A percentile compares a stretch with the other conserved stretches of the same genome.
These are phyloP conservation scores for Danionella dracula DNA, from an alignment of 2,797 vertebrate species.

Conservation along the genomic window DNA sequence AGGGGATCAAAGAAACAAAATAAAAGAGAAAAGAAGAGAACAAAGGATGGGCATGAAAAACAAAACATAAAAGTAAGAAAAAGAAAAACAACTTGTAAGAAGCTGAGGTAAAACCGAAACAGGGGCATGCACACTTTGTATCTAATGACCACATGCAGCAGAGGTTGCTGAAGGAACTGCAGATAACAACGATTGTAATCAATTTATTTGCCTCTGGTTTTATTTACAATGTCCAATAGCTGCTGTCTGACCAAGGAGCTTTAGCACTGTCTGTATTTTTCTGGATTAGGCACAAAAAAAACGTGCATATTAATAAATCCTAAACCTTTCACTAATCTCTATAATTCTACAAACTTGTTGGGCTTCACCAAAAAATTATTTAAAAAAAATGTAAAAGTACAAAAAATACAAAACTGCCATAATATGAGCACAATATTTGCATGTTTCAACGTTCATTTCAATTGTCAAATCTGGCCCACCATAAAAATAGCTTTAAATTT, in stretches of 20 bases:
- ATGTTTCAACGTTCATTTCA: too few species aligned
- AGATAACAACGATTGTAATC: slow-evolving; percentile 54
- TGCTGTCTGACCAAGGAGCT: slow-evolving; percentile 94
- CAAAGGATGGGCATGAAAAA: slow-evolving; percentile 50
- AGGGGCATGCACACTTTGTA: slow-evolving; percentile 87
- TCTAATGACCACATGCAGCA: slow-evolving; percentile 94
- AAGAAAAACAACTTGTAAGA: slow-evolving; percentile 68
- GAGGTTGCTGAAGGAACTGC: slow-evolving; percentile 86
- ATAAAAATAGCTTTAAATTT: too few species aligned
- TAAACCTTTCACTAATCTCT: neutral
- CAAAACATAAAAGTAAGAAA: slow-evolving; percentile 72
- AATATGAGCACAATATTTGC: neutral
- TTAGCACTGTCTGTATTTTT: neutral
- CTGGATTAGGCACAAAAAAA: neutral
- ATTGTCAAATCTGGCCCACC: too few species aligned
- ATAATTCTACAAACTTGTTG: neutral
- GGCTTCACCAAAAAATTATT: too few species aligned
- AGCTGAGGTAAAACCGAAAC: slow-evolving; percentile 66
- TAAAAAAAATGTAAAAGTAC: neutral
- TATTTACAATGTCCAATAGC: slow-evolving; percentile 47
- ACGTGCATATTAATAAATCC: neutral
- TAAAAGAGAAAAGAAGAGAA: neutral
- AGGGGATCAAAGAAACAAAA: slow-evolving; percentile 74
- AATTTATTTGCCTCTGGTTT: slow-evolving; percentile 56
- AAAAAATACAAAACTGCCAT: too few species aligned